Percentiles rank a stretch among this genome's conserved stretches.
Evolutionary conservation across 2,113 vertebrate species (phyloP).

Genomic region (Clarias gariepinus): DNA sequence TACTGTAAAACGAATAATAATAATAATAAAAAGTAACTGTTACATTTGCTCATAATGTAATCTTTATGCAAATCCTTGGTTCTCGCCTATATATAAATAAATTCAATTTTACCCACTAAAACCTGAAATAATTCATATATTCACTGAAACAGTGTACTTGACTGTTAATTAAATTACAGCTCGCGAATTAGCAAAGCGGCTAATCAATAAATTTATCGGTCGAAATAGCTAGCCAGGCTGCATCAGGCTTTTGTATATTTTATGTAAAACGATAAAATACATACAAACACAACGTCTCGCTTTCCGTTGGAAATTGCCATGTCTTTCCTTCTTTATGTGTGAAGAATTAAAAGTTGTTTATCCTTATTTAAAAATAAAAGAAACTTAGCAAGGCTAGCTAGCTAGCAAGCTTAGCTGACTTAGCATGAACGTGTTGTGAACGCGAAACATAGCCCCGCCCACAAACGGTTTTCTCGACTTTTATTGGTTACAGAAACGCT

Average conservation of each 20-base stretch:
- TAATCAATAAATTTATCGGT: no score
- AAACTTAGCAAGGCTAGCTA: neutral
- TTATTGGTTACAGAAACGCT: conserved; percentile 43
- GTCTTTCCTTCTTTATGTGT: neutral
- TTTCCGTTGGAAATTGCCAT: conserved; percentile 68
- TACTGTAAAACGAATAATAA: neutral
- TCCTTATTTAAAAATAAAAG: neutral
- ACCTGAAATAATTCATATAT: neutral
- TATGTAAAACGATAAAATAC: conserved; percentile 32
- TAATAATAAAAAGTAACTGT: neutral
- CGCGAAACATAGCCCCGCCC: conserved; percentile 32
- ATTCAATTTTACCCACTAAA: neutral
- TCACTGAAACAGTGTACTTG: neutral
- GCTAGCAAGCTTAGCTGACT: conserved; percentile 11
- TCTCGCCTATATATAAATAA: neutral
- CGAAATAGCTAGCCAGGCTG: neutral
- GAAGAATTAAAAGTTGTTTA: neutral
- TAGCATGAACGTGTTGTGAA: conserved; percentile 48
- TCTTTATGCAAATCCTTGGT: no score
- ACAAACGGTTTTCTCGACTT: neutral
- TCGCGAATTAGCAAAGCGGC: conserved; percentile 3
- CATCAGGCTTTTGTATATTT: neutral
- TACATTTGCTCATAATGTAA: neutral
- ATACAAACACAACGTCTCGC: conserved; percentile 73
- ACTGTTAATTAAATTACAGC: neutral